Evolutionary conservation across 2,888 invertebrate genomes (phyloP).

Genomic region (Beris morrisii): DNA sequence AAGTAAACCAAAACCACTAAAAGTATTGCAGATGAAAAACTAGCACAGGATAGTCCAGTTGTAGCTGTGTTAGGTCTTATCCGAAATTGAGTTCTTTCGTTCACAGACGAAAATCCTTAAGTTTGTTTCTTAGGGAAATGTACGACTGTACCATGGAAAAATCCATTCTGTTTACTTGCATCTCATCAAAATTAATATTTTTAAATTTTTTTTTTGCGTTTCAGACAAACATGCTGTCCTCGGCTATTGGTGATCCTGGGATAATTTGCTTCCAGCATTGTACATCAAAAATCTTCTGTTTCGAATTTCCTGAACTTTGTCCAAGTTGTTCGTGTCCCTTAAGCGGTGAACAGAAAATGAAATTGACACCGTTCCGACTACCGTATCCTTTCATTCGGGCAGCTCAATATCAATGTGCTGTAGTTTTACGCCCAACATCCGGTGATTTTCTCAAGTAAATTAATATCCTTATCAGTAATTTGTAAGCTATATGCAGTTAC

Average conservation of each 20-base stretch:
- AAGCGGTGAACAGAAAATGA: conserved; percentile 57
- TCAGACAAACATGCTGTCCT: conserved; percentile 45
- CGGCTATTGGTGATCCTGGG: conserved; percentile 66
- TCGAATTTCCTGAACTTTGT: conserved; percentile 73
- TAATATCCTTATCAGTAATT: conserved; percentile 24
- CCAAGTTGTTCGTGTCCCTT: conserved; percentile 75
- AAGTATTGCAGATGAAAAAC: too few relatives aligned
- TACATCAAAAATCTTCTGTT: conserved; percentile 79
- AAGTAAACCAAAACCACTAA: too few relatives aligned
- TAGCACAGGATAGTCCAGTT: too few relatives aligned
- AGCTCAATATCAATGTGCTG: conserved; percentile 74
- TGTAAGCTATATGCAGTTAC: background rate
- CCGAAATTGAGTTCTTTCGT: too few relatives aligned
- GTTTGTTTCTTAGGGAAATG: too few relatives aligned
- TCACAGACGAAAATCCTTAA: too few relatives aligned
- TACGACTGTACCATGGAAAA: too few relatives aligned
- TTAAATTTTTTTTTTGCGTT: conserved; percentile 35
- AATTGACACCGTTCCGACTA: conserved; percentile 77
- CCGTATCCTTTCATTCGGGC: conserved; percentile 87
- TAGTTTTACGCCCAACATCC: conserved; percentile 83
- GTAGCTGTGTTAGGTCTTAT: too few relatives aligned
- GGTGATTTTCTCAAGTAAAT: conserved; percentile 87
- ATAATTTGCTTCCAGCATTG: conserved; percentile 92
- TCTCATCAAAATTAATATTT: too few relatives aligned
- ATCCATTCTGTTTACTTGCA: too few relatives aligned